Conservation (phyloP, 1,140 invertebrate species). For the Nasonia giraulti region DNA sequence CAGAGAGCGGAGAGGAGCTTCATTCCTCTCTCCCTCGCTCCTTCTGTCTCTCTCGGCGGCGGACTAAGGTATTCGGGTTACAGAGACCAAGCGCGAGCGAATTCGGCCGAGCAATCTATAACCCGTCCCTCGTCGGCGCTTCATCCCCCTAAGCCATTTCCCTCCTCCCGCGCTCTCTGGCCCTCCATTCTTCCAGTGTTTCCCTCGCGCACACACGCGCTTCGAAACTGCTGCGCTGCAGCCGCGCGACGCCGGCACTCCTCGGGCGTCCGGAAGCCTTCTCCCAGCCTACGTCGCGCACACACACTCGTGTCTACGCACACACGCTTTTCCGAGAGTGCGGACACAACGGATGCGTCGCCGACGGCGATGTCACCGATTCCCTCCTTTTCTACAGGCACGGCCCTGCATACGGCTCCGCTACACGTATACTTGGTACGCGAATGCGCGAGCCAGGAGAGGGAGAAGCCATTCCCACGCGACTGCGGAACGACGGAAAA, state of each 20-base stretch:
- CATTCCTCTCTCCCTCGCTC: conserved; percentile 20
- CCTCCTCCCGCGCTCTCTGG: neutral
- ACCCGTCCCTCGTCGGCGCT: conserved; percentile 38
- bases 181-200: conserved; percentile 39
- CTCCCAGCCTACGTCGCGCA: neutral
- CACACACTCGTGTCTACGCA: too few relatives aligned
- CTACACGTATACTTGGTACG: conserved; percentile 23
- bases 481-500: conserved; percentile 40
- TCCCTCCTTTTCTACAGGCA: conserved; percentile 6
- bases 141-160: neutral
- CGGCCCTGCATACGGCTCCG: neutral
- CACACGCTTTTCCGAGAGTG: conserved; percentile 9
- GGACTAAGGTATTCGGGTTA: conserved; percentile 49
- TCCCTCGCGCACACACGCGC: conserved; percentile 15
- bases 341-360: conserved; percentile 26
- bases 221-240: neutral
- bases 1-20: neutral
- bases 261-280: conserved; percentile 38
- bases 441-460: neutral
- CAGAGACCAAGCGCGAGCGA: conserved; percentile 36
- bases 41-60: neutral
- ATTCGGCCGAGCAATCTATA: conserved; percentile 50
- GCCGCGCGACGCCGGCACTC: neutral
- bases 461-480: conserved; percentile 30
- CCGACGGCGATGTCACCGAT: conserved; percentile 34